Base-by-base conservation (phyloP, 2,797 vertebrate genomes). In the Gallirallus australis region DNA sequence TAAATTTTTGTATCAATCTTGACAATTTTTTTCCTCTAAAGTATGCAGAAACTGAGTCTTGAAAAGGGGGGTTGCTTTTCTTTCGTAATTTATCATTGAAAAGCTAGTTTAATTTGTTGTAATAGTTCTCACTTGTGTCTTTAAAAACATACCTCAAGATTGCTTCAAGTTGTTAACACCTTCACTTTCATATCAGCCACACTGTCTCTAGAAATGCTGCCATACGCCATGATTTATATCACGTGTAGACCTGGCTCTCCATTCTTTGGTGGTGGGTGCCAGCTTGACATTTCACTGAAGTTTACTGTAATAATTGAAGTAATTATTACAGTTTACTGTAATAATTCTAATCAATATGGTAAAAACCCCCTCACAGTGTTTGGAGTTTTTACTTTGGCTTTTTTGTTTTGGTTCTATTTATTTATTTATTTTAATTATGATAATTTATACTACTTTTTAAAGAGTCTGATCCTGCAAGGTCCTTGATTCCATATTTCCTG, bases 321-420 rank as follows among this genome's bases (percentile, higher is more conserved):
- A 35, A 35, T 35, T 35, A 35, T 35, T 35, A 35, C 33, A 50
- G 23, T 70, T 85, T 50, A 20, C 28, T 50, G 15, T 23, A 77
- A 37, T 9, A 19, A 28, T 94, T 86, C 35, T 30, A 13, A 75
- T 57, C 27, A 45, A 59, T 8, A n/a, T 2, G 21, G 53, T 61
- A 75, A 89, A n/a, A 25, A 53, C 3, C 3, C 1, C 0, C 0
- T 12, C 2, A 3, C 0, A 53, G 11, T 4, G 5, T 8, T 31
- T 14, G 31, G 12, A 13, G 39, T 13, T 15, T 37, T 50, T 50
- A 25, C 12, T 25, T 50, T 50, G 12, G 23, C 11, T 52, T 52
- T 14, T 28, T 14, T n/a, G 45, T 12, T 16, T 37, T 20, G 47
- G 21, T 20, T 47, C 7, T 42, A 42, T 23, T 47, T 20, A 47